Conservation (phyloP, 2,888 invertebrate genomes). For the Yponomeuta malinellus region DNA sequence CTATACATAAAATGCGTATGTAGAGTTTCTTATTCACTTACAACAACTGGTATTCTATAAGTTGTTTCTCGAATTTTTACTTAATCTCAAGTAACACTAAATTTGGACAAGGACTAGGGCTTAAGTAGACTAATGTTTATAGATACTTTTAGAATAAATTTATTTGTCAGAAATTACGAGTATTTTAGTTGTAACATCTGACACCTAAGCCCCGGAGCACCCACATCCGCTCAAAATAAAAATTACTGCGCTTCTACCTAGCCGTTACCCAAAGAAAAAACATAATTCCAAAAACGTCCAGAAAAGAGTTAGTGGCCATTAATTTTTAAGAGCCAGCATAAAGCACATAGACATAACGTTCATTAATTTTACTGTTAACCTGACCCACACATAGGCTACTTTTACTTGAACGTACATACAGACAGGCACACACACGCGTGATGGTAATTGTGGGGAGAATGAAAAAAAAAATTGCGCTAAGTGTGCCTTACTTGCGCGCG, state of each 20-base stretch:
- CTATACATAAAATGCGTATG: no score
- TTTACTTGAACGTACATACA: slow-evolving; percentile 19
- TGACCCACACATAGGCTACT: slow-evolving; percentile 16
- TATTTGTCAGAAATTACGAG: no score
- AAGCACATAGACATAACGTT: slow-evolving; percentile 6
- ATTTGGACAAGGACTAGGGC: no score
- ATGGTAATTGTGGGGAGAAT: slow-evolving; percentile 66
- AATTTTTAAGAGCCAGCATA: background rate
- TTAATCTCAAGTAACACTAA: no score
- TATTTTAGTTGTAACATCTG: no score
- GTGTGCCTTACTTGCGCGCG: slow-evolving; percentile 70
- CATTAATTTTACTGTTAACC: slow-evolving; percentile 34
- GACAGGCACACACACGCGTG: slow-evolving; percentile 32
- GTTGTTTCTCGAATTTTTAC: no score
- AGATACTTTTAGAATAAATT: no score
- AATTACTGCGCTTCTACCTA: background rate
- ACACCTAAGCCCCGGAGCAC: background rate
- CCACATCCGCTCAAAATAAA: background rate
- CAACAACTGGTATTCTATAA: no score
- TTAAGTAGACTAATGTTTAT: no score
- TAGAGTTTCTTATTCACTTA: no score
- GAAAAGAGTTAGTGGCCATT: background rate
- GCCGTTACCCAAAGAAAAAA: background rate
- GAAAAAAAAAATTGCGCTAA: slow-evolving; percentile 70
- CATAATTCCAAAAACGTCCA: background rate